Conservation (phyloP, 1,140 invertebrate genomes). For the Arctopsyche grandis region DNA sequence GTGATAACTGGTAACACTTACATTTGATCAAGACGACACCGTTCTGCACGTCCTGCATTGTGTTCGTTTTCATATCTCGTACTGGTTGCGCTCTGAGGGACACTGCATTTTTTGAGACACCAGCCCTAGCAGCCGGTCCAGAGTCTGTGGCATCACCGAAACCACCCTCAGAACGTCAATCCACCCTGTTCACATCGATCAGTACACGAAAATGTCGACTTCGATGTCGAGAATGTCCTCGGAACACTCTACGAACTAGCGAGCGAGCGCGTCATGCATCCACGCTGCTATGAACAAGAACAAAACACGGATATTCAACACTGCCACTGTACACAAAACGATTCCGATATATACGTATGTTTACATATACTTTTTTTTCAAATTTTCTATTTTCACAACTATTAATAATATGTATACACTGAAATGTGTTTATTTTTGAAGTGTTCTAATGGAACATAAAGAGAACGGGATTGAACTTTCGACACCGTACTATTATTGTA, state of each 20-base stretch:
- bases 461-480: not conserved
- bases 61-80: conserved; percentile 52
- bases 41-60: conserved; percentile 53
- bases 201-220: not conserved
- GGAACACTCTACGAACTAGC: not conserved
- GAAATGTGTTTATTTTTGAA: not conserved
- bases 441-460: not conserved
- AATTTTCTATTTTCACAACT: not conserved
- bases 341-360: not conserved
- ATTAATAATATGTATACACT: conserved; percentile 5
- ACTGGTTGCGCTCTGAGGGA: not conserved
- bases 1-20: conserved; percentile 33
- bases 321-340: conserved; percentile 36
- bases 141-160: not conserved
- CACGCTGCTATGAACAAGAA: conserved; percentile 49
- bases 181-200: no score
- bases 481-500: not conserved
- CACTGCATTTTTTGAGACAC: conserved; percentile 11
- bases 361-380: not conserved
- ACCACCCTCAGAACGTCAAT: no score
- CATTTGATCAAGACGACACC: conserved; percentile 54
- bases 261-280: conserved; percentile 36
- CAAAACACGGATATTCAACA: conserved; percentile 51
- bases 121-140: not conserved
- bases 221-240: not conserved